Evolutionary conservation across 2,113 vertebrate species (phyloP).

Genomic region (Xyliphius kryptos): DNA sequence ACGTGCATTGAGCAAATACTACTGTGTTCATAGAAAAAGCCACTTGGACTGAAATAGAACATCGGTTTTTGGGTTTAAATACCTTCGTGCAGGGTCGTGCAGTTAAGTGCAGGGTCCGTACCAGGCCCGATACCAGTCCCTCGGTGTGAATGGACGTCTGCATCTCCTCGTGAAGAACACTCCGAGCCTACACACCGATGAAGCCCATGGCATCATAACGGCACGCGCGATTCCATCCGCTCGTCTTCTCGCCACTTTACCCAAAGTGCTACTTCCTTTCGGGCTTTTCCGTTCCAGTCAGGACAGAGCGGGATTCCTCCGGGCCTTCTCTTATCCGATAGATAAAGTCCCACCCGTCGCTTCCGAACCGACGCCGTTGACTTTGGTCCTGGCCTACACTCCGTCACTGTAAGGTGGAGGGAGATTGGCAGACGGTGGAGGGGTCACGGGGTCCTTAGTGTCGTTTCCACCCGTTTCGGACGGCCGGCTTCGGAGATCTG

Average conservation of each 20-base stretch:
- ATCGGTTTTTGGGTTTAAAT: slow-evolving; percentile 51
- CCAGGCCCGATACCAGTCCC: too few species aligned
- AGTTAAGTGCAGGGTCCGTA: too few species aligned
- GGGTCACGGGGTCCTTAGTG: slow-evolving; percentile 55
- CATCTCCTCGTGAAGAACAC: slow-evolving; percentile 29
- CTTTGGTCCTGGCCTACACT: slow-evolving; percentile 50
- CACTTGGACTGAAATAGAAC: slow-evolving; percentile 53
- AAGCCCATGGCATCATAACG: slow-evolving; percentile 2
- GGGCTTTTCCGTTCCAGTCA: background rate
- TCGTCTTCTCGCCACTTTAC: background rate
- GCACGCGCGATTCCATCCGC: background rate
- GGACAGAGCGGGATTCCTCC: slow-evolving; percentile 22
- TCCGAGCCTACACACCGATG: too few species aligned
- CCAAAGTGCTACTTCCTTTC: slow-evolving; percentile 18
- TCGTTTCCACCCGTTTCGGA: slow-evolving; percentile 73
- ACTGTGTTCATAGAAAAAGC: slow-evolving; percentile 62
- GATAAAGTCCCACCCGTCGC: slow-evolving; percentile 58
- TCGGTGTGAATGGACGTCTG: background rate
- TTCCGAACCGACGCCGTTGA: slow-evolving; percentile 44
- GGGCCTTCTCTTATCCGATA: slow-evolving; percentile 55
- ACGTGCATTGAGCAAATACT: slow-evolving; percentile 49
- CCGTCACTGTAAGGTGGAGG: slow-evolving; percentile 59
- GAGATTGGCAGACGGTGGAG: slow-evolving; percentile 15
- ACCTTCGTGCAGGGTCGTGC: slow-evolving; percentile 31
- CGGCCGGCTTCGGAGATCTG: slow-evolving; percentile 79